Conservation (phyloP, 2,113 vertebrate species). For the Hypanus sabinus region DNA sequence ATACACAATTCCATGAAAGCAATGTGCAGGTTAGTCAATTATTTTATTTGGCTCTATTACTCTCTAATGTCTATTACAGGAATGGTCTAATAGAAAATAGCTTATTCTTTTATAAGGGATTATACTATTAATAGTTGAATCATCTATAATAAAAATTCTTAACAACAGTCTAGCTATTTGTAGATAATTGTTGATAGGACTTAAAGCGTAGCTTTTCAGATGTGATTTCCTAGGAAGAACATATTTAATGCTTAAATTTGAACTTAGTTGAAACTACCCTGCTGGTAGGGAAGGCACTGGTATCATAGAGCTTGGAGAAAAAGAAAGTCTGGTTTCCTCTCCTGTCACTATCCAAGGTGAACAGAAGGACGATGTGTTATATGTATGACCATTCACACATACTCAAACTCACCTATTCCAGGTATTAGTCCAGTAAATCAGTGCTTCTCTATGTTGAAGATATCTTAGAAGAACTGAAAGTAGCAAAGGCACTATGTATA, state of each 20-base stretch:
- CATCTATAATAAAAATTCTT: background rate
- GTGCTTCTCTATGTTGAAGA: too few relatives aligned
- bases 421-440: too few relatives aligned
- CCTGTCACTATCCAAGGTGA: background rate
- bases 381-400: background rate
- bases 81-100: background rate
- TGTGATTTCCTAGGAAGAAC: background rate
- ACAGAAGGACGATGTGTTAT: background rate
- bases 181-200: background rate
- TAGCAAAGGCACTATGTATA: too few relatives aligned
- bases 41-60: constrained; percentile 23
- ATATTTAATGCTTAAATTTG: background rate
- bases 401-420: too few relatives aligned
- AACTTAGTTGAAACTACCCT: background rate
- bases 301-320: background rate
- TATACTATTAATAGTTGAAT: constrained; percentile 3
- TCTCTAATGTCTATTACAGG: background rate
- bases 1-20: background rate
- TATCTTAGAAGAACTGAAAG: too few relatives aligned
- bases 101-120: background rate
- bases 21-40: background rate
- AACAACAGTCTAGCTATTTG: background rate
- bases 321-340: background rate
- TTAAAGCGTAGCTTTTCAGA: background rate
- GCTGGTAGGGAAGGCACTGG: background rate